Base-by-base conservation (phyloP, 2,888 invertebrate species). In the Erebia palarica region DNA sequence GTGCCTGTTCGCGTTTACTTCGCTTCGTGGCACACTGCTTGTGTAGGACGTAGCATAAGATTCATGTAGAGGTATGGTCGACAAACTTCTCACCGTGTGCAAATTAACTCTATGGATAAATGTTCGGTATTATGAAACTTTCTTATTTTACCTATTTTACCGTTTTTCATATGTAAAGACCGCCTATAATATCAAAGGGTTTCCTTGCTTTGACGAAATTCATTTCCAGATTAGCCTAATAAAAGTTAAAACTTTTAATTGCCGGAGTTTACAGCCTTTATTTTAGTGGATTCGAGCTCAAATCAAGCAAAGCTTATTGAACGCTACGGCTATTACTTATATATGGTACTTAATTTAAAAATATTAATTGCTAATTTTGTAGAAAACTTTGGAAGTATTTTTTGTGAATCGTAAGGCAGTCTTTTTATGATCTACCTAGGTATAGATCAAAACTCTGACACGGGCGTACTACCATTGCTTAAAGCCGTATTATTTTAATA, bases 181-280 rank as follows among this genome's bases (percentile, higher is more conserved):
- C 58, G 67, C 27, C 60, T 51, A 61, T 61, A 68, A 68, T 42
- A 68, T 60, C 68, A 68, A 68, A 68, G 68, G 68, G 68, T 68
- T 68, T 16, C 42, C 11, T 67, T 18, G 60, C 68, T 68, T 68
- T 61, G 68, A 68, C 51, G 51, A 61, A 53, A 68, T 42, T 51
- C 61, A 53, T 59, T 55, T 44, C 57, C 21, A 71, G 64, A 71
- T 72, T 72, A 72, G 69, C 63, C 49, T 49, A 72, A 63, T 66
- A 72, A 65, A 71, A 49, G 58, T 63, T 57, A 58, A n/a, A 72
- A 72, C 72, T 72, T 72, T 72, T 72, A 72, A 72, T 72, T 72
- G 72, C 69, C 63, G 51, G 27, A 69, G 69, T 72, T 72, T 66
- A 66, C 69, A 69, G 51, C 42, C 51, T 63, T 66, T 61, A 44